Percentiles rank a stretch among this genome's conserved stretches.
These are phyloP conservation scores for Otus sunia DNA, from an alignment of 2,113 vertebrate species.

Conservation along the genomic window DNA sequence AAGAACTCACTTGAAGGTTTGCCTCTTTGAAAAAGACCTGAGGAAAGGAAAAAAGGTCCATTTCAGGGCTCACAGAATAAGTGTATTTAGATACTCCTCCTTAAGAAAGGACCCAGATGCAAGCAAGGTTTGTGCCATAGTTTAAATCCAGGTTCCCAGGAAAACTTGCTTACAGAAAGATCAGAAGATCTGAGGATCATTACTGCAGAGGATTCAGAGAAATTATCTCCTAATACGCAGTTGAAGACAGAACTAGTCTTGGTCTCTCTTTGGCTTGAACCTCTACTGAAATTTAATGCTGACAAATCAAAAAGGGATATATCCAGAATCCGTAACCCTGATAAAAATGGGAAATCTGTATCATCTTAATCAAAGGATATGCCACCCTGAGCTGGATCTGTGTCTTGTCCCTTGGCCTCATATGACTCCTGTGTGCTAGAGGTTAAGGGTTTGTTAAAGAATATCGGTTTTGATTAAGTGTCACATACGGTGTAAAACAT, in stretches of 20 bases:
- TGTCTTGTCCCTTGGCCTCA: constrained; percentile 73
- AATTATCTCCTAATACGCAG: constrained; percentile 68
- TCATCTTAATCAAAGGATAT: constrained; percentile 80
- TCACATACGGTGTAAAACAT: constrained; percentile 77
- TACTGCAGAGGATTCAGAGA: constrained; percentile 75
- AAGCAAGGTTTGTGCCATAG: constrained; percentile 63
- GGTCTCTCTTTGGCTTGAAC: constrained; percentile 73
- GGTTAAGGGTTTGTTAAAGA: constrained; percentile 82
- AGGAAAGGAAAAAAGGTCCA: constrained; percentile 61
- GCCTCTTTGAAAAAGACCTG: constrained; percentile 65
- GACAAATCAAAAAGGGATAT: constrained; percentile 78
- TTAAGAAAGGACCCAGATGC: constrained; percentile 64
- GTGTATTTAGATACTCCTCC: constrained; percentile 71
- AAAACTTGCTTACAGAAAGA: constrained; percentile 74
- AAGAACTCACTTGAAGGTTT: constrained; percentile 71
- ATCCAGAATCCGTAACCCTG: constrained; percentile 73
- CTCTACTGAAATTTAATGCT: constrained; percentile 78
- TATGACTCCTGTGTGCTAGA: constrained; percentile 68
- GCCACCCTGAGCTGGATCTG: constrained; percentile 72
- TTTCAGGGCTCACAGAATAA: constrained; percentile 65
- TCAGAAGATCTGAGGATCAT: constrained; percentile 70
- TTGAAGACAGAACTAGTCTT: constrained; percentile 72
- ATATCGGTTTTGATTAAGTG: constrained; percentile 84
- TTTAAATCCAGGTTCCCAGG: constrained; percentile 69
- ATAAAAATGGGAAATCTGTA: constrained; percentile 75